phyloP scores from a whole-genome alignment of 2,888 invertebrate species.

The Caenorhabditis macrosperma region DNA sequence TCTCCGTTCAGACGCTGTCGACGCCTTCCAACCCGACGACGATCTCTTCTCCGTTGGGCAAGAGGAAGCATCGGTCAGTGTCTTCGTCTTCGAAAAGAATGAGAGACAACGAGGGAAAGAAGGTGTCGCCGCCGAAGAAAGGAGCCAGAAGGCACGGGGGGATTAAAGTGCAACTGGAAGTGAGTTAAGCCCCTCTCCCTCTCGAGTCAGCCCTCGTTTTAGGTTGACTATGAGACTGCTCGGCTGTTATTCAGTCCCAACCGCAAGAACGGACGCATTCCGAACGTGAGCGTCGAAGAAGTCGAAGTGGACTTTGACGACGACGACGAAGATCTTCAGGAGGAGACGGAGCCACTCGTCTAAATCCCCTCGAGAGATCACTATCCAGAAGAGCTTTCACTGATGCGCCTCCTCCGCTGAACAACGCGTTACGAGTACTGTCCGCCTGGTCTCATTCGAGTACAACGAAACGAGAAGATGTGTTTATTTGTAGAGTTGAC shows the following conservation, averaged over 20 bases:
- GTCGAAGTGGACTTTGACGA: conserved; percentile 25
- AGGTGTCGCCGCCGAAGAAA: conserved; percentile 11
- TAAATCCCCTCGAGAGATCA: not conserved
- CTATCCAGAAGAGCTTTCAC: conserved; percentile 13
- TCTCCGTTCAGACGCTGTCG: conserved; percentile 38
- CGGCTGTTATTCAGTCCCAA: conserved; percentile 51
- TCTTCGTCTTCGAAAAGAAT: conserved; percentile 25
- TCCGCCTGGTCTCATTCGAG: conserved; percentile 40
- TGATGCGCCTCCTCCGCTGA: not conserved
- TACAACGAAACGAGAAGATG: conserved; percentile 27
- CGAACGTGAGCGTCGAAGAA: conserved; percentile 42
- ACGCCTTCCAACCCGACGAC: conserved; percentile 25
- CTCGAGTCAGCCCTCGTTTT: no score
- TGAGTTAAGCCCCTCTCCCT: conserved; percentile 17
- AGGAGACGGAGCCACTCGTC: conserved; percentile 21
- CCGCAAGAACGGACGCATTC: conserved; percentile 48
- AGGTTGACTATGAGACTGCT: conserved; percentile 57
- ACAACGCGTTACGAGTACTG: conserved; percentile 39
- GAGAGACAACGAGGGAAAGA: conserved; percentile 29
- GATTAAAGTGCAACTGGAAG: conserved; percentile 57
- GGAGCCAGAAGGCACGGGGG: conserved; percentile 30
- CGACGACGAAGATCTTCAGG: conserved; percentile 19
- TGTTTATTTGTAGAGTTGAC: conserved; percentile 29
- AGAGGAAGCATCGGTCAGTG: conserved; percentile 35
- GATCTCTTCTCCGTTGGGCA: conserved; percentile 48